phyloP scores from a whole-genome alignment of 1,140 invertebrate species.

The Drosophila truncata region DNA sequence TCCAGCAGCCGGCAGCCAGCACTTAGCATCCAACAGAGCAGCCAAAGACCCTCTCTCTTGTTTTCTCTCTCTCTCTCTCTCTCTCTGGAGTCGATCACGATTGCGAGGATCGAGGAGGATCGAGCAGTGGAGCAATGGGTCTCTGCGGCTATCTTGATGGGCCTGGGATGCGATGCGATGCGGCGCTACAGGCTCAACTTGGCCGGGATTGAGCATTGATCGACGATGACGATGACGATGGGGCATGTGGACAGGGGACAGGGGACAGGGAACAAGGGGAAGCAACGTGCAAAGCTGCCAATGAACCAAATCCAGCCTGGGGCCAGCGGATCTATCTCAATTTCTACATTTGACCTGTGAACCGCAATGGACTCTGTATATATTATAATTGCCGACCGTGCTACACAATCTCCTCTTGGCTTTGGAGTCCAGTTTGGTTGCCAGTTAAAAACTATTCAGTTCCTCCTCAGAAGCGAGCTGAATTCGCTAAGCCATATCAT shows the following conservation, averaged over 20 bases:
- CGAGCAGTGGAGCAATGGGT: conserved; percentile 19
- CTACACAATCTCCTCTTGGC: conserved; percentile 46
- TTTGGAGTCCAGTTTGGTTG: not conserved
- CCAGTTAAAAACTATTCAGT: too few species aligned
- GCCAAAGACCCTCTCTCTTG: conserved; percentile 4
- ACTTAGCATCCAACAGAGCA: conserved; percentile 8
- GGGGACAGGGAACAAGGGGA: not conserved
- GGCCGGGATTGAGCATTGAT: conserved; percentile 59
- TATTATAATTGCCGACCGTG: conserved; percentile 68
- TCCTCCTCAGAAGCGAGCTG: conserved; percentile 24
- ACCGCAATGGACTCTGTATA: conserved; percentile 52
- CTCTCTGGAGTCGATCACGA: conserved; percentile 63
- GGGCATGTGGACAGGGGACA: conserved; percentile 12
- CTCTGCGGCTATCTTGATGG: conserved; percentile 69
- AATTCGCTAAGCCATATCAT: conserved; percentile 23
- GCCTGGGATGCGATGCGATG: conserved; percentile 44
- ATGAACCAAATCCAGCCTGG: conserved; percentile 68
- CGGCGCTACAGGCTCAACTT: conserved; percentile 70
- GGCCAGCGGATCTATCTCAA: conserved; percentile 51
- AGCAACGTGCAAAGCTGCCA: conserved; percentile 76
- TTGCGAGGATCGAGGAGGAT: conserved; percentile 44
- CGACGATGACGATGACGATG: conserved; percentile 59
- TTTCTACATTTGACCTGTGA: conserved; percentile 63
- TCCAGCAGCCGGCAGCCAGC: conserved; percentile 12
- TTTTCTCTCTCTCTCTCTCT: too few species aligned